A percentile compares a stretch with the other conserved stretches of the same genome.
Conservation (phyloP, 2,888 invertebrate genomes). For the Eupithecia insigniata region DNA sequence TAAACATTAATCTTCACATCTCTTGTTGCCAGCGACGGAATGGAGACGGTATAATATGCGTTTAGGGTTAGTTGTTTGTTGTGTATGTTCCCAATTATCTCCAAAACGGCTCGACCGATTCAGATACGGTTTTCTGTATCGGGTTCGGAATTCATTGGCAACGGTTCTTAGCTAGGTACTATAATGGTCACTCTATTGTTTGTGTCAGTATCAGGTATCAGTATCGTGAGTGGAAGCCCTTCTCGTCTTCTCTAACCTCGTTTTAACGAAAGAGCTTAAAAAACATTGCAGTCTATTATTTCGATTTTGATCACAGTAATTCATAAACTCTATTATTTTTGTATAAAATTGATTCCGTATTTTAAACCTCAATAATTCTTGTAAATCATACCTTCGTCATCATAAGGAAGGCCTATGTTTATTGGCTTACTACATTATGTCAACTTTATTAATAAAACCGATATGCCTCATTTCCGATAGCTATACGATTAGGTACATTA, state of each 20-base stretch:
- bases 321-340: neutral
- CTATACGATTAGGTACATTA: neutral
- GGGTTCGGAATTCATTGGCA: no score
- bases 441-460: neutral
- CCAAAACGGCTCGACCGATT: no score
- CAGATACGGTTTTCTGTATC: no score
- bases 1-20: neutral
- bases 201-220: neutral
- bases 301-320: neutral
- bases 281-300: neutral
- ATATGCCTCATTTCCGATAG: neutral
- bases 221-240: neutral
- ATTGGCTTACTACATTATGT: neutral
- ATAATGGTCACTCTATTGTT: no score
- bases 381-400: neutral
- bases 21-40: neutral
- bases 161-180: no score
- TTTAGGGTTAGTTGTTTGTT: no score
- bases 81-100: no score
- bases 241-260: neutral
- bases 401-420: neutral
- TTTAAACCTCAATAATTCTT: neutral
- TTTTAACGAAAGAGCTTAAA: neutral
- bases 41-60: no score
- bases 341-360: neutral